Percentiles rank a stretch among this genome's conserved stretches.
Evolutionary conservation across 2,113 vertebrate species (phyloP).

Genomic region (Climacteris rufus): DNA sequence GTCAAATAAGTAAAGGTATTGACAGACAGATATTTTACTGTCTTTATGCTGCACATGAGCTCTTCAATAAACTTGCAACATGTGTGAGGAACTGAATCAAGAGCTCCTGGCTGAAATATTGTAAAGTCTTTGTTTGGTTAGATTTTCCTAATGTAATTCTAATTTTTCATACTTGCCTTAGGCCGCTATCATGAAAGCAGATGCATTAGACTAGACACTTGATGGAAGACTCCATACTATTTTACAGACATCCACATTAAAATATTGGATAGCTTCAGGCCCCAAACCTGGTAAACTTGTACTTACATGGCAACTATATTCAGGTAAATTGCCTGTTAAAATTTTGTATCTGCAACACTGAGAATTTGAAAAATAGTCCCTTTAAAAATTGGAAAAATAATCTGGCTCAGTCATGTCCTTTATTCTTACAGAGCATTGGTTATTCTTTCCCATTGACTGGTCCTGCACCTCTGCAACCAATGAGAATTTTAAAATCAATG

Average conservation of each 20-base stretch:
- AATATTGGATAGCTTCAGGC: background rate
- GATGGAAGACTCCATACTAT: background rate
- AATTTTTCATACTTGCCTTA: background rate
- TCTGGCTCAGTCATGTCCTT: background rate
- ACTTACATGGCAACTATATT: background rate
- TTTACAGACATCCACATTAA: background rate
- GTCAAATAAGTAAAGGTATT: slow-evolving; percentile 40
- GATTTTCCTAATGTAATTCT: background rate
- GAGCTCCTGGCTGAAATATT: background rate
- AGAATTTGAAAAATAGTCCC: background rate
- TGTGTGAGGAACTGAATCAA: background rate
- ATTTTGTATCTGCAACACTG: background rate
- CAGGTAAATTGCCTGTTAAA: background rate
- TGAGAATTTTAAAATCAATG: background rate
- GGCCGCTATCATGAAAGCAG: background rate
- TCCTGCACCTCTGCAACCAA: background rate
- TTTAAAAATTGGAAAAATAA: background rate
- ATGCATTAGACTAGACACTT: background rate
- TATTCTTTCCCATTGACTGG: background rate
- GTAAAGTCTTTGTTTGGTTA: slow-evolving; percentile 6
- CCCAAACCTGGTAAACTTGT: background rate
- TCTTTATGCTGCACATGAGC: background rate
- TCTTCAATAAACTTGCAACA: background rate
- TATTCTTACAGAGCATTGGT: background rate
- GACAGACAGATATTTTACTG: slow-evolving; percentile 15